These are phyloP conservation scores for Unio pictorum DNA, from an alignment of 2,888 invertebrate species.

Conservation along the genomic window DNA sequence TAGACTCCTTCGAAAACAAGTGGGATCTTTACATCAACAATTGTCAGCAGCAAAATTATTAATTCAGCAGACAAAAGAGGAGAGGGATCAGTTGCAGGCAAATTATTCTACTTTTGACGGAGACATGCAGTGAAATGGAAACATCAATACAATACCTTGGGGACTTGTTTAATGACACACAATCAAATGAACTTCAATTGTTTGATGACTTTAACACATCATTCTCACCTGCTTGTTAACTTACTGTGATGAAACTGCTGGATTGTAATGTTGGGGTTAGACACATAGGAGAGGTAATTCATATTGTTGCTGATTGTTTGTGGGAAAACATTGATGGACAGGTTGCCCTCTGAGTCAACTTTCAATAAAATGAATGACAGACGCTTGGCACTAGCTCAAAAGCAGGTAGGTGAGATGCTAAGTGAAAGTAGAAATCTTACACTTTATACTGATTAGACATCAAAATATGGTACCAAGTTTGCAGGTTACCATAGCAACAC, in stretches of 20 bases:
- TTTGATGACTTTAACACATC: background rate
- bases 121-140: background rate
- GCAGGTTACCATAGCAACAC: slow-evolving; percentile 17
- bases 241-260: background rate
- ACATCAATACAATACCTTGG: background rate
- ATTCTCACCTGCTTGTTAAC: background rate
- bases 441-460: slow-evolving; percentile 19
- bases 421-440: slow-evolving; percentile 6
- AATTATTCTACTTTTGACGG: too few relatives aligned
- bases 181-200: background rate
- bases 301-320: background rate
- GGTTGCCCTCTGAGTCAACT: slow-evolving; percentile 3
- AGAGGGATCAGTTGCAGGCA: too few relatives aligned
- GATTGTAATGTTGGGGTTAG: background rate
- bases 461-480: slow-evolving; percentile 17
- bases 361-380: background rate
- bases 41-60: too few relatives aligned
- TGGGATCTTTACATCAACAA: too few relatives aligned
- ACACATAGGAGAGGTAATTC: background rate
- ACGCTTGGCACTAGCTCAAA: slow-evolving; percentile 2
- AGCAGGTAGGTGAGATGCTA: background rate
- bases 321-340: background rate
- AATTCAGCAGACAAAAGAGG: too few relatives aligned
- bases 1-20: too few relatives aligned
- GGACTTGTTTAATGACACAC: background rate